Percentiles rank a stretch among this genome's conserved stretches.
Conservation (phyloP, 1,140 invertebrate species). For the Aplysia californica region DNA sequence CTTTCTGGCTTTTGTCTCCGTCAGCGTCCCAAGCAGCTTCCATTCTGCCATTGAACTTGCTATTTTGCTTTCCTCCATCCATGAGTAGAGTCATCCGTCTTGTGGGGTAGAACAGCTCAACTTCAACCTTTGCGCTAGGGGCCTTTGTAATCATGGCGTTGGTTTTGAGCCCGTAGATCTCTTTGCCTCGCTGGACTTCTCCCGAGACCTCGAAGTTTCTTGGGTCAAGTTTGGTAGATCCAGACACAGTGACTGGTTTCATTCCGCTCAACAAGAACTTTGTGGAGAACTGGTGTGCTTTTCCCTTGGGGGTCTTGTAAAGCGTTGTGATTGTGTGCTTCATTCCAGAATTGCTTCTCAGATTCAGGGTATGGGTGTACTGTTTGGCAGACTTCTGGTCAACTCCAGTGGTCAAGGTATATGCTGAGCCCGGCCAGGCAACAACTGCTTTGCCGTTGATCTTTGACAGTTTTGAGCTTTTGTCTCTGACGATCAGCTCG, state of each 20-base stretch:
- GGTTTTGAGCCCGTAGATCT: slow-evolving; percentile 20
- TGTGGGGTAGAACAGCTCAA: slow-evolving; percentile 31
- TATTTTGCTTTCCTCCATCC: slow-evolving; percentile 27
- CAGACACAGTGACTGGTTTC: slow-evolving; percentile 12
- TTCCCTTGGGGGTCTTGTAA: not conserved
- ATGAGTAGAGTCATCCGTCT: slow-evolving; percentile 24
- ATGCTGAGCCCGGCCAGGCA: not conserved
- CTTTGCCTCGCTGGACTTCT: slow-evolving; percentile 11
- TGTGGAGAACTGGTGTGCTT: not conserved
- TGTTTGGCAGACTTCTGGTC: not conserved
- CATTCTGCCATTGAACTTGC: slow-evolving; percentile 33
- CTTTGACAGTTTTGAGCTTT: slow-evolving; percentile 18
- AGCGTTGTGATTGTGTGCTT: not conserved
- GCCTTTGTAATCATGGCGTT: slow-evolving; percentile 15
- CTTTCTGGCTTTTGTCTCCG: slow-evolving; percentile 32
- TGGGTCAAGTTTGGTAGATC: slow-evolving; percentile 25
- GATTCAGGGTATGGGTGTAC: not conserved
- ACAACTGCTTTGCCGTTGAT: not conserved
- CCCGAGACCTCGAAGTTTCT: slow-evolving; percentile 33
- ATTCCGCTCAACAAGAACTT: not conserved
- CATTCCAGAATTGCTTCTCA: not conserved
- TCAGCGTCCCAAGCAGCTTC: slow-evolving; percentile 49
- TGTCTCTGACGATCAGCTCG: slow-evolving; percentile 23
- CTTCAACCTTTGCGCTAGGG: slow-evolving; percentile 13
- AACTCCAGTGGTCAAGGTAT: not conserved